Base-by-base conservation (phyloP, 2,888 invertebrate species). In the Rotaria sp. region DNA sequence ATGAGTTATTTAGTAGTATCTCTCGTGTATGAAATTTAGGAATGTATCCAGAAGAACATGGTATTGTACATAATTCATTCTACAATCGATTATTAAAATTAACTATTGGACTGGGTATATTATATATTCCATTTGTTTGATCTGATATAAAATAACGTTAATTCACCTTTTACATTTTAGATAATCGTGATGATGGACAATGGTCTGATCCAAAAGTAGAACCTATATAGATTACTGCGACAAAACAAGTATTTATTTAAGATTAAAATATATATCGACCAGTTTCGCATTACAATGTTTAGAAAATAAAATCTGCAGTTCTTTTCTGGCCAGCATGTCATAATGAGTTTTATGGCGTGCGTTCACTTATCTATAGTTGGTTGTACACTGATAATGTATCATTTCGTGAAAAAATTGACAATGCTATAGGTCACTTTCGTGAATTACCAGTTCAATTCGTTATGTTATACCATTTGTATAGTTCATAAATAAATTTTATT, bases 281-380 rank as follows among this genome's bases (percentile, higher is more conserved):
- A 45, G 11, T 45, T 8, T 45, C 45, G 11, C 11, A 45, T 45
- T 45, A 45, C 7, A 45, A 45, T 45, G 5, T 67, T 26, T n/a
- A 75, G 75, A 24, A 45, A 5, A 26, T 75, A 26, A 75, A 75
- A 75, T 75, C 41, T 26, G 75, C 75, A 26, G 75, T 75, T 41
- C 26, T 75, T 4, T 75, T 75, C n/a, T 75, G 75, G 75, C n/a
- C n/a, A n/a, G n/a, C n/a, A n/a, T n/a, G n/a, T n/a, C 41, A 75
- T n/a, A 75, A 45, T 45, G 2, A 75, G 45, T 75, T 75, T 45
- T 3, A 75, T 41, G 75, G 75, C 2, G 13, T 45, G 2, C 75
- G 38, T 26, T 45, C 75, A 11, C 45, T 75, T 8, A 75, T 75
- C 38, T 75, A 75, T 45, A 75, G 41, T 26, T 75, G 41, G 75